Evolutionary conservation across 2,113 vertebrate species (phyloP), one percentile per base, ranked within the genome.

Genomic region (Rafetus swinhoei): DNA sequence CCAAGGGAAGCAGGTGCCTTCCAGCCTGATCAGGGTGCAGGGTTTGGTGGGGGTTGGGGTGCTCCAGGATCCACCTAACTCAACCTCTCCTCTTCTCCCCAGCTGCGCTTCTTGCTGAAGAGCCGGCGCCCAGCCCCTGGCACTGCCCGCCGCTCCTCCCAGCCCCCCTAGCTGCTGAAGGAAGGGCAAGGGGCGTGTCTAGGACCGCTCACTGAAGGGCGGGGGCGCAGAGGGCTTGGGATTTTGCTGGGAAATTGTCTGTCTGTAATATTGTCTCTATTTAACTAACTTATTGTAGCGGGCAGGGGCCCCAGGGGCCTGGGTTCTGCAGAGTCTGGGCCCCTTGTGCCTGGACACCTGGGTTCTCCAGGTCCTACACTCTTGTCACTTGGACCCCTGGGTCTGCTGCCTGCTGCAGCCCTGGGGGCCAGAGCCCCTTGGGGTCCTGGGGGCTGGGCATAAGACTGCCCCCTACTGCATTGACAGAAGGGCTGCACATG

Each of bases 51-150:
- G 32, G 32, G 32, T 7, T 19, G 18, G 62, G 32, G 15, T 9
- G 18, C 11, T 54, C 74, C 3, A 0, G 57, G 53, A 2, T 16
- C 18, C 79, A 25, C 14, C 25, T 27, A 52, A 35, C 79, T 45
- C 53, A 35, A 54, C 65, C 18, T 13, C 57, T 24, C 11, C 25
- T 57, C 27, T 29, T 60, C 69, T 35, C 27, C 62, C 50, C 89
- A 99, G 99, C 98, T 99, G 54, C 99, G 99, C 95, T 97, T 98
- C 84, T 96, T 99, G 90, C 93, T 99, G 97, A 99, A 99, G 97
- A 99, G 98, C 95, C 98, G 98, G 89, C 98, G 98, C 9, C 92
- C 76, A 5, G 80, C 84, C 35, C 83, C 97, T 92, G 98, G 98
- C 7, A 97, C 97, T 84, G 97, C 98, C 86, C 98, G 98, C 27